Percentiles rank a stretch among this genome's conserved stretches.
Conservation (phyloP, 2,888 invertebrate species). For the Galerucella nymphaeae region DNA sequence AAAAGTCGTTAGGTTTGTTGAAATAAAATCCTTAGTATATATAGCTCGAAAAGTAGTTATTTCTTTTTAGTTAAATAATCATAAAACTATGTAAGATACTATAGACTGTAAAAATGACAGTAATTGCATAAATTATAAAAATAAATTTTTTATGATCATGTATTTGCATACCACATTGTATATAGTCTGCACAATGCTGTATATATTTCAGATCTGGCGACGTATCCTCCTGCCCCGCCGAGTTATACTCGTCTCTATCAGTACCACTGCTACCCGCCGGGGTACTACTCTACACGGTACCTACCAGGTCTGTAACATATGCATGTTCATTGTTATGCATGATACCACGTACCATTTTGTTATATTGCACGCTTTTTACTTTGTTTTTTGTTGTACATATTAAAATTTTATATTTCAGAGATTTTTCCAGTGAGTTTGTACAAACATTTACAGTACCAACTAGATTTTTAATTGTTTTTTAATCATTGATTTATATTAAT, state of each 20-base stretch:
- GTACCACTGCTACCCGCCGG: slow-evolving; percentile 69
- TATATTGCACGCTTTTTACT: slow-evolving; percentile 19
- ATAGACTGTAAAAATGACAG: too few relatives aligned
- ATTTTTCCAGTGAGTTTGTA: not conserved
- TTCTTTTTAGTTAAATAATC: too few relatives aligned
- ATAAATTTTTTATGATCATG: not conserved
- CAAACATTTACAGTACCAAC: too few relatives aligned
- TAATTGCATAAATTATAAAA: too few relatives aligned
- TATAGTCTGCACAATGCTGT: slow-evolving; percentile 49
- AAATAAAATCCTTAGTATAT: too few relatives aligned
- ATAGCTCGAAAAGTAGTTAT: too few relatives aligned
- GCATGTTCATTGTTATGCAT: slow-evolving; percentile 50
- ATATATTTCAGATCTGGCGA: slow-evolving; percentile 72
- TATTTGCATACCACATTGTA: slow-evolving; percentile 41
- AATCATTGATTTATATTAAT: too few relatives aligned
- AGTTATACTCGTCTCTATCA: slow-evolving; percentile 73
- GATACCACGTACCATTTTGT: slow-evolving; percentile 23
- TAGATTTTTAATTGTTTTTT: too few relatives aligned
- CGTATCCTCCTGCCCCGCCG: slow-evolving; percentile 68
- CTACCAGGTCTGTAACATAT: slow-evolving; percentile 61
- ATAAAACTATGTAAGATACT: too few relatives aligned
- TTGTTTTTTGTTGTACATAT: slow-evolving; percentile 11
- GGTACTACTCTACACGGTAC: slow-evolving; percentile 61
- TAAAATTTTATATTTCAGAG: slow-evolving; percentile 1
- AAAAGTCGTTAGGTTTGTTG: too few relatives aligned